phyloP scores from a whole-genome alignment of 2,888 invertebrate species.

The Drosophila anomalata region DNA sequence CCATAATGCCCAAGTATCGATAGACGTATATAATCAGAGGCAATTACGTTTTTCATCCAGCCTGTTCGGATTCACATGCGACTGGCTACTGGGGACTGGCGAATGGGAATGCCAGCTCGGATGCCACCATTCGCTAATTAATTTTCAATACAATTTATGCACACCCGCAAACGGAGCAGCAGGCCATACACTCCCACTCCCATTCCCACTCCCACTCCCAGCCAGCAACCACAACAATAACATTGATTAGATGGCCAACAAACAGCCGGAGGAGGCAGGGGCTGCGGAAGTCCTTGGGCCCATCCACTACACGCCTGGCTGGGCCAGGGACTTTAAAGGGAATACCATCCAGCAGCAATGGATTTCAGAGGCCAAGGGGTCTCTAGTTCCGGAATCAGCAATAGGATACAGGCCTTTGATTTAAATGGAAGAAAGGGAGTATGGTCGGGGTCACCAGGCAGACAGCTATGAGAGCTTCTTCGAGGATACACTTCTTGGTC shows the following conservation, averaged over 20 bases:
- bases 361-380: too few relatives aligned
- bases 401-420: too few relatives aligned
- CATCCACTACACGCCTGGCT: neutral
- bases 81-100: too few relatives aligned
- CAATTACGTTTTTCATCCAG: constrained; percentile 63
- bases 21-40: constrained; percentile 65
- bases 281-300: neutral
- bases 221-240: constrained; percentile 3
- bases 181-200: neutral
- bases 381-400: too few relatives aligned
- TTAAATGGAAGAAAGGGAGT: too few relatives aligned
- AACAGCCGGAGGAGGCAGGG: neutral
- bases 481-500: too few relatives aligned
- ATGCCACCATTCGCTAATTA: constrained; percentile 54
- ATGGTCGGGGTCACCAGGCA: too few relatives aligned
- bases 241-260: constrained; percentile 1
- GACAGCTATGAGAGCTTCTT: too few relatives aligned
- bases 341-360: too few relatives aligned
- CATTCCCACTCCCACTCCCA: neutral
- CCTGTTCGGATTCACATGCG: constrained; percentile 4
- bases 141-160: constrained; percentile 63
- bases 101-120: neutral
- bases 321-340: neutral
- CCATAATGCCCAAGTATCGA: constrained; percentile 54
- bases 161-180: constrained; percentile 15